Evolutionary conservation across 2,888 invertebrate species (phyloP).

Genomic region (Limnephilus auricula): DNA sequence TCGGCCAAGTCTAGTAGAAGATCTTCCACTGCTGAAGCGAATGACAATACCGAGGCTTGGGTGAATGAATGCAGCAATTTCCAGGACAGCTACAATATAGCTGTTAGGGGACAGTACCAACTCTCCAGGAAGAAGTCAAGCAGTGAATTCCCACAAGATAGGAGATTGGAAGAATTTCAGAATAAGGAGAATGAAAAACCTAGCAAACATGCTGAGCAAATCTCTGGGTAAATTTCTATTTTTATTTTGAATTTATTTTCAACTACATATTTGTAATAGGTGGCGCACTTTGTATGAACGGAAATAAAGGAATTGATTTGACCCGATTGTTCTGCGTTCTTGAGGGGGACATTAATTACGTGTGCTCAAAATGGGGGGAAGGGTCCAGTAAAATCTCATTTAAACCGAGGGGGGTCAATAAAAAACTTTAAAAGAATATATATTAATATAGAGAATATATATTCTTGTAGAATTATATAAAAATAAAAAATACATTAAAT

Average conservation of each 20-base stretch:
- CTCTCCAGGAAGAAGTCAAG: slow-evolving; percentile 75
- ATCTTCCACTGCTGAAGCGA: slow-evolving; percentile 6
- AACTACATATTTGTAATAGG: no score
- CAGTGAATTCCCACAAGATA: slow-evolving; percentile 74
- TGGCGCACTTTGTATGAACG: no score
- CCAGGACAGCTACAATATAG: slow-evolving; percentile 76
- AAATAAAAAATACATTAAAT: no score
- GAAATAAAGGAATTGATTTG: no score
- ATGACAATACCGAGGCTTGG: slow-evolving; percentile 62
- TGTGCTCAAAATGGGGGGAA: no score
- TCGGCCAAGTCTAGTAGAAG: slow-evolving; percentile 29
- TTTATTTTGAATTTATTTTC: slow-evolving; percentile 7
- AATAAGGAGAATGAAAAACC: slow-evolving; percentile 86
- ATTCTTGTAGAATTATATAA: no score
- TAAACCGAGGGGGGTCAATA: no score
- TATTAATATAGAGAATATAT: no score
- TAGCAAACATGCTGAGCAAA: slow-evolving; percentile 61
- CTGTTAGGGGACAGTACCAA: slow-evolving; percentile 74
- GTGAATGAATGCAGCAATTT: slow-evolving; percentile 74
- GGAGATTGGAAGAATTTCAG: slow-evolving; percentile 78
- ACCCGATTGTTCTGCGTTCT: no score
- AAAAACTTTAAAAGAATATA: no score
- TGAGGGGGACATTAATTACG: no score
- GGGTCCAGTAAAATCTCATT: no score
- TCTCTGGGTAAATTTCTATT: slow-evolving; percentile 68